Evolutionary conservation across 2,888 invertebrate genomes (phyloP).

Genomic region (Caenorhabditis sp.): DNA sequence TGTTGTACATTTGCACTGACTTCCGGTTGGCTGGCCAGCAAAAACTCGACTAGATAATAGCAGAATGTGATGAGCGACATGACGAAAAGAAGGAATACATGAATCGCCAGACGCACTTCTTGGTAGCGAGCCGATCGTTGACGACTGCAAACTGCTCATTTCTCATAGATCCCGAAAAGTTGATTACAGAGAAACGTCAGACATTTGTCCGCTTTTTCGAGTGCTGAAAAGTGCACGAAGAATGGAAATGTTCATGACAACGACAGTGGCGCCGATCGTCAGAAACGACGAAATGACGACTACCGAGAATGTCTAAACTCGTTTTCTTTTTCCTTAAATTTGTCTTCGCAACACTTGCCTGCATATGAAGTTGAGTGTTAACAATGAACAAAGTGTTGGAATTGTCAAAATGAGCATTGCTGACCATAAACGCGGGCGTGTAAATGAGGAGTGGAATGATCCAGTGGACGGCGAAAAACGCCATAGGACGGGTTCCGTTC

Average conservation of each 20-base stretch:
- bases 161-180: neutral
- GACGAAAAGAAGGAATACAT: slow-evolving; percentile 24
- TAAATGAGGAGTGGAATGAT: slow-evolving; percentile 20
- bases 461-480: slow-evolving; percentile 17
- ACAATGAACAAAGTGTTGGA: slow-evolving; percentile 15
- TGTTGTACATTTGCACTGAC: no score
- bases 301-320: slow-evolving; percentile 25
- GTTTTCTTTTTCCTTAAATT: no score
- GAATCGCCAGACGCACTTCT: slow-evolving; percentile 35
- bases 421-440: slow-evolving; percentile 26
- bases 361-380: slow-evolving; percentile 16
- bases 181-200: slow-evolving; percentile 17
- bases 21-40: slow-evolving; percentile 15
- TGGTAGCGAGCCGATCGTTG: slow-evolving; percentile 18
- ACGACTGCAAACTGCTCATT: slow-evolving; percentile 11
- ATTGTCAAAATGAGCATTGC: slow-evolving; percentile 22
- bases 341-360: neutral
- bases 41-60: slow-evolving; percentile 37
- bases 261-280: neutral
- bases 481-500: neutral
- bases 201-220: slow-evolving; percentile 7
- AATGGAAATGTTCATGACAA: slow-evolving; percentile 25
- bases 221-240: slow-evolving; percentile 11
- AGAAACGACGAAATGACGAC: slow-evolving; percentile 30
- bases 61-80: slow-evolving; percentile 24